Evolutionary conservation across 2,888 invertebrate species (phyloP).

Genomic region (Pandemis cinnamomeana): DNA sequence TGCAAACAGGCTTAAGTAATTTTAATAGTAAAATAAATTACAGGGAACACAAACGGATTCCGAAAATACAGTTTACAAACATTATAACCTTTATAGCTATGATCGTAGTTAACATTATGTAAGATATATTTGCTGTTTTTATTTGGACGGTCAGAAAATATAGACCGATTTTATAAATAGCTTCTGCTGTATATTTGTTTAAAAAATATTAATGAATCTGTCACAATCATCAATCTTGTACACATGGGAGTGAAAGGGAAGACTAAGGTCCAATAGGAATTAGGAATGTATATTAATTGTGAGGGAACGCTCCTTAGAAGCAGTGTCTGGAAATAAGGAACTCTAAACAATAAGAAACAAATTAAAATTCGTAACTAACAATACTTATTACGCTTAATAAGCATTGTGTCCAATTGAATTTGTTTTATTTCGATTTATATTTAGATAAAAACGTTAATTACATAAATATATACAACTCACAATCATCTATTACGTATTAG

Average conservation of each 20-base stretch:
- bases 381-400: slow-evolving; percentile 32
- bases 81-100: not conserved
- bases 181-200: slow-evolving; percentile 35
- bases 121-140: slow-evolving; percentile 8
- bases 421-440: not conserved
- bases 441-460: not conserved
- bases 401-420: slow-evolving; percentile 17
- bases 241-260: slow-evolving; percentile 24
- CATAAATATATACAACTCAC: slow-evolving; percentile 30
- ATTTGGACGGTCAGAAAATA: slow-evolving; percentile 34
- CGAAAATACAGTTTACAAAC: not conserved
- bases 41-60: not conserved
- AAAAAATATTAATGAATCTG: slow-evolving; percentile 37
- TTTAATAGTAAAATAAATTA: not conserved
- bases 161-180: slow-evolving; percentile 33
- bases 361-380: slow-evolving; percentile 6
- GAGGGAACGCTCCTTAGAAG: not conserved
- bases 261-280: slow-evolving; percentile 31
- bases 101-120: slow-evolving; percentile 12
- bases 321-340: not conserved
- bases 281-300: not conserved
- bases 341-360: not conserved
- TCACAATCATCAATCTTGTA: slow-evolving; percentile 38
- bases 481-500: slow-evolving; percentile 34
- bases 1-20: not conserved